Base-by-base conservation (phyloP, 1,140 invertebrate genomes). In the Mycetomoellerius zeteki region DNA sequence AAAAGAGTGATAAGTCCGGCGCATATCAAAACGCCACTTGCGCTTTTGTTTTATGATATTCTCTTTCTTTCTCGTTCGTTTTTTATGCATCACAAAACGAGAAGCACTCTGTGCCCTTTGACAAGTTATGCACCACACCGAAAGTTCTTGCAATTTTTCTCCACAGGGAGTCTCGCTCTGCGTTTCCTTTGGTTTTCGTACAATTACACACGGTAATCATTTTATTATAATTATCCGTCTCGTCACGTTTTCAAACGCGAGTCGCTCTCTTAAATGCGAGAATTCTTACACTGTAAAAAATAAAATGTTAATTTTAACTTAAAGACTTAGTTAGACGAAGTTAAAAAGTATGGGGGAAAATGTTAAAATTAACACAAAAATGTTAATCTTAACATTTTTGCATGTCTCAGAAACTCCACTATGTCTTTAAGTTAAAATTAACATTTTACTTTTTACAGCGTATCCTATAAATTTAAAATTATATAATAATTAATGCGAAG, bases 91-190 rank as follows among this genome's bases (percentile, higher is more conserved):
- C 73, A 24, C 43, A 43, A 71, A 86, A 56, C 85, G 43, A 71
- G 64, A 67, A 64, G 43, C 27, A 69, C 67, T 60, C 67, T 60
- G 43, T 19, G n/a, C 50, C 43, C 64, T 85, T 86, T 71, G 62
- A 67, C 33, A 21, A 37, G 64, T 62, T 60, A 27, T 43, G 3
- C 30, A 19, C 72, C 69, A 14, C 21, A 58, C 24, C 47, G 37
- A 56, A 52, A 64, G n/a, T 56, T 37, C 10, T 77, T 50, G 37
- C 78, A 50, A 78, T 81, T 86, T 81, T 81, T 86, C 85, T 52
- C 85, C 67, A 27, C 67, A 19, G 78, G 85, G 56, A 43, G 50
- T 54, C 60, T 67, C 47, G 27, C 47, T 52, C n/a, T 47, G 19
- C 27, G 19, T 65, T 33, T 67, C n/a, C 37, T 12, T 12, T 37